Base-by-base conservation (phyloP, 53 echinoderm and acorn worm genomes). In the Echinarachnius parma region DNA sequence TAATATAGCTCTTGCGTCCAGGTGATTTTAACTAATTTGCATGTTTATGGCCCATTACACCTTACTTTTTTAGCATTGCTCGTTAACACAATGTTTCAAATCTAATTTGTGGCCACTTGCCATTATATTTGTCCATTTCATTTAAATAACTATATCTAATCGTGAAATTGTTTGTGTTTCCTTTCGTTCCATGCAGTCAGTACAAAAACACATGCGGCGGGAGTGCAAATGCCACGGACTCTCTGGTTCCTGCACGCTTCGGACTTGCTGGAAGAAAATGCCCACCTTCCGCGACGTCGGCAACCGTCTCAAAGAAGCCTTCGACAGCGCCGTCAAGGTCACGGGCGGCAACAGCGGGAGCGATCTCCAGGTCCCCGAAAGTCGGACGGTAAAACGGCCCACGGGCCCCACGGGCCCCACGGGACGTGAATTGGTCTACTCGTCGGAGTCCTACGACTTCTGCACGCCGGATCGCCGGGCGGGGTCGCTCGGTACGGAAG, bases 221-320 rank as follows among this genome's bases (percentile, higher is more conserved):
- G 92, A 92, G 46, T 92, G 92, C 46, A 92, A 92, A 55, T 92
- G 92, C 29, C 87, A 85, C 10, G 92, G 87, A 3, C 46, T 92
- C 18, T 87, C 88, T 1, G 92, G 85, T 11, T 84, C 88, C 11
- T 88, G 87, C 33, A 88, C 88, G 9, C 66, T 92, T 29, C 59
- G 85, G 44, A 92, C 92, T 9, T 92, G 92, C 34, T 92, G 92
- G 92, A 85, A 82, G 53, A 85, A 85, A 46, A 92, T 92, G 92
- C 92, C 92, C 9, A 77, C 81, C 11, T 92, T 92, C 70, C 78
- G 92, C 28, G 84, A 89, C 32, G 85, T 85, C 28, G 92, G 92
- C 19, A 54, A 74, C 31, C 84, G 84, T 2, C 76, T 92, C 22
- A 92, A 89, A 63, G 85, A 85, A 19, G 82, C 70, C 31, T 92